Evolutionary conservation across 2,888 invertebrate species (phyloP).

Genomic region (Chromoteleia sp.): DNA sequence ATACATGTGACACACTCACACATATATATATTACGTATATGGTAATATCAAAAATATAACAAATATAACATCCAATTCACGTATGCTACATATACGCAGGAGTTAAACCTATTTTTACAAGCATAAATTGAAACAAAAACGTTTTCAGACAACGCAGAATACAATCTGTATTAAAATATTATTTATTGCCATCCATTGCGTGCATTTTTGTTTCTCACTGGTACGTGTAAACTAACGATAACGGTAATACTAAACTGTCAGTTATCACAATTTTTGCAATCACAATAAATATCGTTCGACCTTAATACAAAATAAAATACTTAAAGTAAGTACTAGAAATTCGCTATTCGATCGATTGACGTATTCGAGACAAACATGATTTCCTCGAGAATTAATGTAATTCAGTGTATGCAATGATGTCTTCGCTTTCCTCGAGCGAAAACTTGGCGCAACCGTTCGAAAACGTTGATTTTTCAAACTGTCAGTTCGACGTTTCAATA

Average conservation of each 20-base stretch:
- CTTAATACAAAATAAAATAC: slow-evolving; percentile 9
- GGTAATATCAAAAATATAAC: too few relatives aligned
- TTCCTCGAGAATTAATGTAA: slow-evolving; percentile 52
- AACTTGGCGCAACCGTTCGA: slow-evolving; percentile 16
- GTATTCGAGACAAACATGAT: slow-evolving; percentile 4
- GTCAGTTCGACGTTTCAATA: slow-evolving; percentile 21
- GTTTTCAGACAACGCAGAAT: too few relatives aligned
- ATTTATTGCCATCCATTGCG: too few relatives aligned
- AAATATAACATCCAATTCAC: too few relatives aligned
- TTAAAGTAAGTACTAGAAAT: slow-evolving; percentile 8
- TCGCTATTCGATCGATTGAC: background rate
- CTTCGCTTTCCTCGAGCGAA: background rate
- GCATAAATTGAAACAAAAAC: too few relatives aligned
- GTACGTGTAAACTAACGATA: background rate
- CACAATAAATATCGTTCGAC: slow-evolving; percentile 45
- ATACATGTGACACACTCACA: too few relatives aligned
- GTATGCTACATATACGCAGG: too few relatives aligned
- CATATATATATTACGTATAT: too few relatives aligned
- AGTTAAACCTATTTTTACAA: too few relatives aligned
- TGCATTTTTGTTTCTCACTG: too few relatives aligned
- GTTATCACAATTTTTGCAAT: slow-evolving; percentile 46
- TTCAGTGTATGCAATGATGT: slow-evolving; percentile 26
- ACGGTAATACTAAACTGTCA: slow-evolving; percentile 23
- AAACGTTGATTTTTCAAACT: slow-evolving; percentile 39
- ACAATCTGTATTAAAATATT: too few relatives aligned